Percentiles rank a stretch among this genome's conserved stretches.
Conservation (phyloP, 2,888 invertebrate species). For the Monochamus alternatus region DNA sequence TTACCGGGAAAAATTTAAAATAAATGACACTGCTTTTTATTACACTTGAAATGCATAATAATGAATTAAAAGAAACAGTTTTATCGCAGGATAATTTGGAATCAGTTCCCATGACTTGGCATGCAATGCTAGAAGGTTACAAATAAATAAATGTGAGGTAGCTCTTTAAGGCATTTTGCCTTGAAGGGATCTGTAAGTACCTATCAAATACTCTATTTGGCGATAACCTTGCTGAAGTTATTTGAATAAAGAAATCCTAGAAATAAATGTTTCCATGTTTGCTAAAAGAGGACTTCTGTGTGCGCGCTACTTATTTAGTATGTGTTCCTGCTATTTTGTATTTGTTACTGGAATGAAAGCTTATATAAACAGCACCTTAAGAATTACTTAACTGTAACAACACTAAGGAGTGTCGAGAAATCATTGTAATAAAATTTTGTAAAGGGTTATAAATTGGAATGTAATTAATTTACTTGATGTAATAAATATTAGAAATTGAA, state of each 20-base stretch:
- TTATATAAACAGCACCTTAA: too few relatives aligned
- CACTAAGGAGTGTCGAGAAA: too few relatives aligned
- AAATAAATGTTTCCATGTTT: neutral
- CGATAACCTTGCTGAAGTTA: conserved; percentile 49
- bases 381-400: too few relatives aligned
- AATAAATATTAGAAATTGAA: too few relatives aligned
- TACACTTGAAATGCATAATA: conserved; percentile 37
- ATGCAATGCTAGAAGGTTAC: conserved; percentile 55
- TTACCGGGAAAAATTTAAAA: neutral
- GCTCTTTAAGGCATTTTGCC: conserved; percentile 60
- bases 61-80: conserved; percentile 48
- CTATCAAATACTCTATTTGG: conserved; percentile 50
- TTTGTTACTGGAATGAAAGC: too few relatives aligned
- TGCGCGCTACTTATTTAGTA: neutral
- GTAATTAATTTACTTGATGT: too few relatives aligned
- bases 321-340: neutral
- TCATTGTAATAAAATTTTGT: too few relatives aligned
- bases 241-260: conserved; percentile 42
- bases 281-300: neutral
- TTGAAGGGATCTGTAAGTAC: conserved; percentile 53
- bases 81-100: conserved; percentile 55
- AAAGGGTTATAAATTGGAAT: too few relatives aligned
- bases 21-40: neutral
- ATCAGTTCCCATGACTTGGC: conserved; percentile 64
- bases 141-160: conserved; percentile 59